Conservation (phyloP, 2,797 vertebrate genomes). For the Moxostoma hubbsi region DNA sequence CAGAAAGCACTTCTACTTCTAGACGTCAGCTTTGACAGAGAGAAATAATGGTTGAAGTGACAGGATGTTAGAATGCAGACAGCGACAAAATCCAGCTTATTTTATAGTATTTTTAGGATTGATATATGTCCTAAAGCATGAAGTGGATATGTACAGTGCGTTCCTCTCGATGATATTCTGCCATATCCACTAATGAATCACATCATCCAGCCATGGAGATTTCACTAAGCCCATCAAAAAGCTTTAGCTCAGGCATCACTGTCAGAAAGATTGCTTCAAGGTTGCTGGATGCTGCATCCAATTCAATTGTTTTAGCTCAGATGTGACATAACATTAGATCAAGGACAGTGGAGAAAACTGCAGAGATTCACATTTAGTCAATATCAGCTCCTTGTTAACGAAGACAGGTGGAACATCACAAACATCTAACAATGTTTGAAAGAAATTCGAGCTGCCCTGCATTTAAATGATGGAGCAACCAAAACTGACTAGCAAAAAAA, state of each 20-base stretch:
- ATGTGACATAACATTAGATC: slow-evolving; percentile 55
- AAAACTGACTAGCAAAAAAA: neutral
- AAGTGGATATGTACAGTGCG: slow-evolving; percentile 39
- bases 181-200: slow-evolving; percentile 52
- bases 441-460: slow-evolving; percentile 10
- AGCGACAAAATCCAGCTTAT: slow-evolving; percentile 43
- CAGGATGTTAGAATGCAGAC: slow-evolving; percentile 44
- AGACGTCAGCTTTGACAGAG: slow-evolving; percentile 46
- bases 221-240: slow-evolving; percentile 48
- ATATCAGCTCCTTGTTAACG: slow-evolving; percentile 3
- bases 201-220: slow-evolving; percentile 45
- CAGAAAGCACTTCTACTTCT: slow-evolving; percentile 9
- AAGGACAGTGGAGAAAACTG: slow-evolving; percentile 38
- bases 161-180: slow-evolving; percentile 24
- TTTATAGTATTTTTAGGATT: slow-evolving; percentile 45
- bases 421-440: slow-evolving; percentile 5
- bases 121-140: slow-evolving; percentile 53
- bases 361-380: slow-evolving; percentile 39
- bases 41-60: slow-evolving; percentile 37
- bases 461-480: neutral
- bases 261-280: slow-evolving; percentile 55
- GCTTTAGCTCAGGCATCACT: slow-evolving; percentile 47
- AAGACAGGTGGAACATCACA: slow-evolving; percentile 17
- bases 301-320: slow-evolving; percentile 52
- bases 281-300: slow-evolving; percentile 48